Base-by-base conservation (phyloP, 2,888 invertebrate genomes). In the Actias luna region DNA sequence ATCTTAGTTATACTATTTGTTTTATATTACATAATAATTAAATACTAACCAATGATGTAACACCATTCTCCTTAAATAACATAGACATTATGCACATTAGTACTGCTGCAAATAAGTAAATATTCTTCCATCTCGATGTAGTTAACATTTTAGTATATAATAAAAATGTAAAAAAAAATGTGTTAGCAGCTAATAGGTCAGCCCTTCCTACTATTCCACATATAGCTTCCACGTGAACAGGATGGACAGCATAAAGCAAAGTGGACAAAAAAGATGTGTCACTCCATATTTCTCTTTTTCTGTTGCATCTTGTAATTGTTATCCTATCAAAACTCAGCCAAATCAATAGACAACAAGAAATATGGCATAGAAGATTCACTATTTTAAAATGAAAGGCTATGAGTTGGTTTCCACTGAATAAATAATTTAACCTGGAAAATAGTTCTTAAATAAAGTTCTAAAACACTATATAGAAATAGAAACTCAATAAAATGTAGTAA, bases 11-110 rank as follows among this genome's bases (percentile, higher is more conserved):
- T 33, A 33, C 33, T 33, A 10, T 33, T 33, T 7, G 33, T 33
- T 33, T 33, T 7, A 5, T 33, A 33, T 7, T 33, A 33, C 33
- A 42, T n/a, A 39, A n/a, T 10, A 35, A 35, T 7, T 5, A 7
- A 42, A 55, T 65, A 73, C 74, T 69, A 36, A 98, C 98, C 88
- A 98, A 93, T 64, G 96, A 95, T 61, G 97, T 98, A 46, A 99
- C 95, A 33, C 98, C 99, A 84, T 97, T 98, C 88, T 99, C 99
- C 85, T 99, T 99, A 82, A 95, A 97, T n/a, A 99, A 88, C 90
- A 98, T 96, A 61, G 98, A 96, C 58, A 94, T 78, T 29, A 90
- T 88, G 64, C 94, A 92, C 58, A 94, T 78, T 33, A 93, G 46
- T 59, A 94, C 79, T 65, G 88, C 87, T 52, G 73, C 59, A 29